Evolutionary conservation across 2,888 invertebrate genomes (phyloP).

Genomic region (Leptinotarsa rubiginosa): DNA sequence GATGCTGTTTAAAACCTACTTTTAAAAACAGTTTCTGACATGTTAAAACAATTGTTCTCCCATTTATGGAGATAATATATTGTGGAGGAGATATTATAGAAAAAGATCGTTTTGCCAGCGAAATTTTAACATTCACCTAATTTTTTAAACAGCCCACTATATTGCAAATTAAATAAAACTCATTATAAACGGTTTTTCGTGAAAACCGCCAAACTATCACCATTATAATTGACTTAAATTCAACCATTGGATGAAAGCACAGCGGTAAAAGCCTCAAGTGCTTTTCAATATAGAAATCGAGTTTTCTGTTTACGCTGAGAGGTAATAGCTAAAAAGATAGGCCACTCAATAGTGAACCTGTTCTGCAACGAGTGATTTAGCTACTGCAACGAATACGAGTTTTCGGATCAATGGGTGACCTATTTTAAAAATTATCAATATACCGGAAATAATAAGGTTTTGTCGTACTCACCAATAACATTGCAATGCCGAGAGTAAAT

Average conservation of each 20-base stretch:
- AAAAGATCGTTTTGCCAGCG: no score
- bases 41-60: no score
- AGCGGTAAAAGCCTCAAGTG: neutral
- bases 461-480: slow-evolving; percentile 4
- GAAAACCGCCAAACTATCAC: neutral
- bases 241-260: neutral
- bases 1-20: no score
- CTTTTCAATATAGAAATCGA: neutral
- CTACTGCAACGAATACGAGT: neutral
- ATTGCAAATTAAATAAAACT: neutral
- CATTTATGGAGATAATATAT: no score
- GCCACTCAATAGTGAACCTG: neutral
- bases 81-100: no score
- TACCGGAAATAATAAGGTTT: neutral
- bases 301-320: neutral
- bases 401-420: slow-evolving; percentile 8
- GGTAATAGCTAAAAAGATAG: neutral
- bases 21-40: no score
- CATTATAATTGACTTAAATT: neutral
- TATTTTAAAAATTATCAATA: neutral
- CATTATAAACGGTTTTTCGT: neutral
- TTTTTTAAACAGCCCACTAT: no score
- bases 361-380: neutral
- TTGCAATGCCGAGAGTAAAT: neutral
- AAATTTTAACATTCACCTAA: no score